Base-by-base conservation (phyloP, 2,888 invertebrate genomes). In the Epirrita christyi region DNA sequence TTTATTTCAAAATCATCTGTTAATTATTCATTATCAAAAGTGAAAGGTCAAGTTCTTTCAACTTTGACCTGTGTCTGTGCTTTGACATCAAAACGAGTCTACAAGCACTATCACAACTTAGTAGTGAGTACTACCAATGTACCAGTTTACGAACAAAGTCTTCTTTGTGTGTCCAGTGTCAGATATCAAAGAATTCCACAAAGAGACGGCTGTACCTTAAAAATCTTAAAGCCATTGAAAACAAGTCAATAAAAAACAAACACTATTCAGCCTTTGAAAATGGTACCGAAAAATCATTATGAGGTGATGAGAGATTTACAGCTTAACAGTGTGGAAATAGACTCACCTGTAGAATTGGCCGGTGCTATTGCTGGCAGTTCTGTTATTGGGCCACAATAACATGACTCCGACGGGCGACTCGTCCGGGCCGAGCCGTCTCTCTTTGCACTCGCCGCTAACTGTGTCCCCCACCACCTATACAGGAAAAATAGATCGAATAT, bases 401-500 rank as follows among this genome's bases (percentile, higher is more conserved):
- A 96, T 96, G 61, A 96, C 94, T 40, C 96, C 96, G 36, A 96
- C 96, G 4, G 96, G 96, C 76, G 96, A 96, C 82, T 96, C 96
- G 68, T 94, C 93, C 37, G 96, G 94, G 10, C 97, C 96, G 56
- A 98, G 94, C 63, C 98, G 93, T 63, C 98, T 93, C 89, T 98
- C 98, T 81, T 98, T 98, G 86, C 98, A 98, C 81, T 98, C 97
- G 37, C 97, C 97, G 55, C 97, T 97, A 70, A 95, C 94, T 66
- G 96, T 95, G 83, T 96, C 96, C 59, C 97, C 96, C 73, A 97
- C 96, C 71, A 97, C 97, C 92, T 88, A 37, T 55, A 58, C 58
- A 63, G 63, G 64, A 63, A 63, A 67, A 70, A 28, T 6, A 10
- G 10, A 21, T 48, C 15, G 6, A 47, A 55, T 43, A 53, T 46